Percentiles rank a stretch among this genome's conserved stretches.
Evolutionary conservation across 2,888 invertebrate genomes (phyloP).

Genomic region (Rotaria sp.): DNA sequence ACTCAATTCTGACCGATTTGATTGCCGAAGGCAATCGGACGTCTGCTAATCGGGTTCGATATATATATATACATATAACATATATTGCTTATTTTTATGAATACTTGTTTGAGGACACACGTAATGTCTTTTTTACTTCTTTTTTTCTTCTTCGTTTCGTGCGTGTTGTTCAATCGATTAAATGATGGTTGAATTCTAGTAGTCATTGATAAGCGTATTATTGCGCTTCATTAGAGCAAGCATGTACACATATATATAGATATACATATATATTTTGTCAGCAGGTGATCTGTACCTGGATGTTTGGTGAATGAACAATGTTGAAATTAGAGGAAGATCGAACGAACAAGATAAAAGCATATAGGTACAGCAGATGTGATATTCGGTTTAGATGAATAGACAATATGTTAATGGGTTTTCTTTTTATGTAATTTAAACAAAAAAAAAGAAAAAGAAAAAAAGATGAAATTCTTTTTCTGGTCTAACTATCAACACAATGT

Average conservation of each 20-base stretch:
- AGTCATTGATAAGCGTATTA: slow-evolving; percentile 20
- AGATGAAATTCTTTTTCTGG: too few relatives aligned
- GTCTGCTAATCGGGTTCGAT: slow-evolving; percentile 22
- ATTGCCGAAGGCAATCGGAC: background rate
- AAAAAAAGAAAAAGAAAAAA: background rate
- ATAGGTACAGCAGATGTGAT: slow-evolving; percentile 2
- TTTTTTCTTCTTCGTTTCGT: background rate
- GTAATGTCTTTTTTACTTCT: background rate
- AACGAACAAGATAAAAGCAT: background rate
- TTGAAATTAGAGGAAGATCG: slow-evolving; percentile 12
- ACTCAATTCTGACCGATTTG: slow-evolving; percentile 14
- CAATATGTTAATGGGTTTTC: background rate
- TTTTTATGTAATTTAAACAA: background rate
- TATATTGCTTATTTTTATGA: background rate
- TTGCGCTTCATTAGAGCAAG: slow-evolving; percentile 12
- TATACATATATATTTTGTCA: background rate
- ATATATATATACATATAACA: background rate
- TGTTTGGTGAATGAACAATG: slow-evolving; percentile 17
- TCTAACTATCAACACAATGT: too few relatives aligned
- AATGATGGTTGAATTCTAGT: slow-evolving; percentile 22
- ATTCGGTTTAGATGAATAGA: background rate
- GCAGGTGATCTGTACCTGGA: slow-evolving; percentile 22
- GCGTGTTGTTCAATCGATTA: slow-evolving; percentile 22
- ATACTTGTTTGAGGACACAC: slow-evolving; percentile 17
- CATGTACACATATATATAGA: background rate